Base-by-base conservation (phyloP, 2,113 vertebrate species). In the Halcyon senegalensis region DNA sequence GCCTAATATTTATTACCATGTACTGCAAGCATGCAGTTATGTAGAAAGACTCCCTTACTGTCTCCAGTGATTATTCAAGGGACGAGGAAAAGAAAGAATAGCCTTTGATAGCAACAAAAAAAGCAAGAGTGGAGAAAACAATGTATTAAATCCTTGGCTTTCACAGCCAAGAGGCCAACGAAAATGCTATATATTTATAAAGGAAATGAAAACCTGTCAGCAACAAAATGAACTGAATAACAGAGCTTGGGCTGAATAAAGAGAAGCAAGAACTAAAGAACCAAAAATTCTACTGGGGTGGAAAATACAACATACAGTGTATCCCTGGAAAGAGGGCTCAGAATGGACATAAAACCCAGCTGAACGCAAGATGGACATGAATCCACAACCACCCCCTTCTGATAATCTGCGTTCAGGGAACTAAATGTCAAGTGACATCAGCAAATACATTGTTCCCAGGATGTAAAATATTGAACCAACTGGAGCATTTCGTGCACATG, bases 141-240 rank as follows among this genome's bases (percentile, higher is more conserved):
- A 96, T 93, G 96, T 91, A 96, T 95, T 96, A 93, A 96, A 96
- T 94, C 91, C 96, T 94, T 70, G 46, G 68, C 68, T 96, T 96
- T 94, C 89, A 89, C 91, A 95, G 96, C 89, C 96, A 96, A 95
- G 93, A 95, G 96, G 96, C 87, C 95, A 96, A 92, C 5, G 21
- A 96, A 96, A 96, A 96, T 91, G 92, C 93, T 97, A 96, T 96
- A 74, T 96, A 96, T 96, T 97, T 97, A 96, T 97, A 96, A 97
- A 94, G 96, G 87, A 97, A 97, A 96, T 97, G 91, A 96, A 97
- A 97, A 97, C 94, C 96, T 97, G 94, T 96, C 95, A 96, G 55
- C 77, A 92, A 76, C 89, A 69, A 96, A 97, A 97, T 91, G 91
- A 96, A 95, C 94, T 85, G 84, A 97, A 62, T 84, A 96, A 97